These are phyloP conservation scores for Pinctada fucata DNA, from an alignment of 2,888 invertebrate species.

Conservation along the genomic window DNA sequence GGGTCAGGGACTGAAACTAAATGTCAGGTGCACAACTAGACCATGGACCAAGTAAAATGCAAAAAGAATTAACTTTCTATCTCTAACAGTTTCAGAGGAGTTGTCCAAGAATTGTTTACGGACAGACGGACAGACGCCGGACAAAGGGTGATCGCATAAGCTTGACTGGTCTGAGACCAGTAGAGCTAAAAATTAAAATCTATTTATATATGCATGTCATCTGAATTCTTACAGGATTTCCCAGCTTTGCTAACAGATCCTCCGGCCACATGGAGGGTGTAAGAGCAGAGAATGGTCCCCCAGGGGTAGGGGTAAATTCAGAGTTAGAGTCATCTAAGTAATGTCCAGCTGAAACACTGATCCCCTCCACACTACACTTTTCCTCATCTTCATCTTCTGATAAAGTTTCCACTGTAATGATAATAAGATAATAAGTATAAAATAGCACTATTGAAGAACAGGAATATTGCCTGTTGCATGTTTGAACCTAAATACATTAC, in stretches of 20 bases:
- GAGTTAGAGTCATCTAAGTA: conserved; percentile 56
- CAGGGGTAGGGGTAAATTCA: conserved; percentile 75
- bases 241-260: conserved; percentile 88
- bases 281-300: conserved; percentile 95
- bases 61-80: too few relatives aligned
- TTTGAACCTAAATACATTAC: neutral
- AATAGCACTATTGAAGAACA: neutral
- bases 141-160: too few relatives aligned
- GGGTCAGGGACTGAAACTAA: too few relatives aligned
- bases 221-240: conserved; percentile 64
- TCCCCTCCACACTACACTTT: conserved; percentile 80
- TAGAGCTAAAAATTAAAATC: too few relatives aligned
- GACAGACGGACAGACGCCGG: too few relatives aligned
- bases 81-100: too few relatives aligned
- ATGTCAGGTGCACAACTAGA: too few relatives aligned
- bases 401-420: conserved; percentile 77
- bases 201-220: too few relatives aligned
- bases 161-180: too few relatives aligned
- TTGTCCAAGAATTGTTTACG: too few relatives aligned
- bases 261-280: conserved; percentile 98
- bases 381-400: conserved; percentile 84
- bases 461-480: neutral
- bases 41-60: too few relatives aligned
- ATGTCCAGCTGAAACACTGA: conserved; percentile 82
- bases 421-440: neutral